These are phyloP conservation scores for Dasyurus viverrinus DNA, from an alignment of 2,113 vertebrate genomes.

Conservation along the genomic window DNA sequence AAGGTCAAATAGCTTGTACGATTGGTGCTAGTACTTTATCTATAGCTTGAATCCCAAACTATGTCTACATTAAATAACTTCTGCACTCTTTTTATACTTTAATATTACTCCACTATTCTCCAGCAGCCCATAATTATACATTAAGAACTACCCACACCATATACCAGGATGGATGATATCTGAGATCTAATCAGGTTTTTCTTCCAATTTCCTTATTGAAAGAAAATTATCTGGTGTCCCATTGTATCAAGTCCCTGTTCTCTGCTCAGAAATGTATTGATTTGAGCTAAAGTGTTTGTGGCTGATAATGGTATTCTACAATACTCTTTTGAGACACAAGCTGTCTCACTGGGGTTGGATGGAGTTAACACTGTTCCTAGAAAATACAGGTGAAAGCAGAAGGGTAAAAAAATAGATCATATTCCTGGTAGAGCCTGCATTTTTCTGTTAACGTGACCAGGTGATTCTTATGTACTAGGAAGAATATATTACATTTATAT, in stretches of 20 bases:
- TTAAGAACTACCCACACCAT: background rate
- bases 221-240: background rate
- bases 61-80: background rate
- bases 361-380: slow-evolving; percentile 22
- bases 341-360: background rate
- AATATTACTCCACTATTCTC: background rate
- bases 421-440: background rate
- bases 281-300: slow-evolving; percentile 10
- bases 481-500: too few species aligned
- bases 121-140: background rate
- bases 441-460: background rate
- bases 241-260: background rate
- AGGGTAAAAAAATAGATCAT: background rate
- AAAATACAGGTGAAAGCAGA: background rate
- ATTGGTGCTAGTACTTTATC: background rate
- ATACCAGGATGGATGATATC: background rate
- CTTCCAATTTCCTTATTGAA: slow-evolving; percentile 12
- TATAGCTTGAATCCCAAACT: background rate
- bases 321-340: too few species aligned
- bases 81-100: background rate
- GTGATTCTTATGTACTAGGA: too few species aligned
- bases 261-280: background rate
- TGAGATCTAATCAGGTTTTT: background rate
- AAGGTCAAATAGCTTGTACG: background rate
- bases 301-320: background rate